A percentile compares a stretch with the other conserved stretches of the same genome.
phyloP scores from a whole-genome alignment of 2,797 vertebrate genomes.

The Syngnathus rostellatus region DNA sequence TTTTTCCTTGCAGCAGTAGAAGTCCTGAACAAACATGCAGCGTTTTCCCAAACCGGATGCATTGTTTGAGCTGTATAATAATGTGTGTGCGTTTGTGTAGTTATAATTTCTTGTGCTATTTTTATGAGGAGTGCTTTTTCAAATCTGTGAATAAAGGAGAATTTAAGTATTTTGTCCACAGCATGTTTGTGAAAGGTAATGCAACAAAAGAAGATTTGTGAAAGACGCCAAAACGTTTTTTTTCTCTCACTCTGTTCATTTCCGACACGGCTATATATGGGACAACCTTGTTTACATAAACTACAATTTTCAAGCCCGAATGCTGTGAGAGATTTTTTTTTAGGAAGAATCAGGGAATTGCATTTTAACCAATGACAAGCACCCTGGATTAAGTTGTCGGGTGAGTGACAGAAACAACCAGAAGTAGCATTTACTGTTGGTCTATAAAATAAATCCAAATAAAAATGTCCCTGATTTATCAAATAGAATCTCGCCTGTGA shows the following conservation, averaged over 20 bases:
- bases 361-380: neutral
- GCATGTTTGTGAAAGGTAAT: neutral
- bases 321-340: no score
- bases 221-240: no score
- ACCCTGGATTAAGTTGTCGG: neutral
- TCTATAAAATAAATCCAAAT: no score
- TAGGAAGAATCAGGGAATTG: no score
- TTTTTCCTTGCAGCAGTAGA: constrained; percentile 4
- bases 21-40: neutral
- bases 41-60: neutral
- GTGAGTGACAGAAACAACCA: neutral
- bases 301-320: no score
- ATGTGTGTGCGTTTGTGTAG: neutral
- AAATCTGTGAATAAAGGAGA: neutral
- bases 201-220: no score
- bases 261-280: no score
- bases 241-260: no score
- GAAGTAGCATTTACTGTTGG: neutral
- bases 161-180: neutral
- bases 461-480: neutral
- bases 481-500: neutral
- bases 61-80: neutral
- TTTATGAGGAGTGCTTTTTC: neutral
- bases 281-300: no score
- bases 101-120: neutral